These are phyloP conservation scores for Tachyglossus aculeatus DNA, from an alignment of 2,797 vertebrate genomes.

Conservation along the genomic window DNA sequence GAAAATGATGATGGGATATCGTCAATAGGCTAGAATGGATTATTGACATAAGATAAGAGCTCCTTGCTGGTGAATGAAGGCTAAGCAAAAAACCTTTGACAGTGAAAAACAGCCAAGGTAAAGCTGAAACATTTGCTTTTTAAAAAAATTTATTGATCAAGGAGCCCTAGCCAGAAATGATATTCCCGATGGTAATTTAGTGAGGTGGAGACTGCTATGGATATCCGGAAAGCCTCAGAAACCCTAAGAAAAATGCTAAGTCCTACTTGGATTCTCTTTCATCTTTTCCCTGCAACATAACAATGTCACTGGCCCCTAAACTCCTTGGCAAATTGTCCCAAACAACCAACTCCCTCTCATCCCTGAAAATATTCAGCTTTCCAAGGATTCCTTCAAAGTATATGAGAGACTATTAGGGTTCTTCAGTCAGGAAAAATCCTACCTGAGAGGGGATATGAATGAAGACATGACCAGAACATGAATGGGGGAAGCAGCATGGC, in stretches of 20 bases:
- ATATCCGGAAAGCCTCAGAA: neutral
- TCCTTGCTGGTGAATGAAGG: slow-evolving; percentile 6
- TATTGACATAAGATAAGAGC: neutral
- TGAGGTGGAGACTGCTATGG: neutral
- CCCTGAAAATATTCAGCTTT: no score
- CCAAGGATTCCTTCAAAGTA: no score
- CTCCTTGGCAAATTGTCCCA: no score
- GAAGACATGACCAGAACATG: no score
- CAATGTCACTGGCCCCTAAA: no score
- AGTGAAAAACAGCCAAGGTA: neutral
- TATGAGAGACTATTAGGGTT: no score
- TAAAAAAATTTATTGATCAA: neutral
- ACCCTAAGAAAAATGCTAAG: neutral
- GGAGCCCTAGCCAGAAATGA: neutral
- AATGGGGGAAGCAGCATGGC: no score
- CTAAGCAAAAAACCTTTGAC: slow-evolving; percentile 23
- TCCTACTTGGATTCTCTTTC: no score
- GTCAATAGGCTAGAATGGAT: slow-evolving; percentile 15
- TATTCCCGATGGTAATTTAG: neutral
- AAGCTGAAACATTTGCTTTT: neutral
- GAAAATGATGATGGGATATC: slow-evolving; percentile 2
- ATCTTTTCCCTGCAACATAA: no score
- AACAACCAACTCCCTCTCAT: no score
- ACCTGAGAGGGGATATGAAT: no score
- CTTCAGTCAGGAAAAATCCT: no score